Conservation (phyloP, 23 tunicate genomes). For the Clavelina lepadiformis region DNA sequence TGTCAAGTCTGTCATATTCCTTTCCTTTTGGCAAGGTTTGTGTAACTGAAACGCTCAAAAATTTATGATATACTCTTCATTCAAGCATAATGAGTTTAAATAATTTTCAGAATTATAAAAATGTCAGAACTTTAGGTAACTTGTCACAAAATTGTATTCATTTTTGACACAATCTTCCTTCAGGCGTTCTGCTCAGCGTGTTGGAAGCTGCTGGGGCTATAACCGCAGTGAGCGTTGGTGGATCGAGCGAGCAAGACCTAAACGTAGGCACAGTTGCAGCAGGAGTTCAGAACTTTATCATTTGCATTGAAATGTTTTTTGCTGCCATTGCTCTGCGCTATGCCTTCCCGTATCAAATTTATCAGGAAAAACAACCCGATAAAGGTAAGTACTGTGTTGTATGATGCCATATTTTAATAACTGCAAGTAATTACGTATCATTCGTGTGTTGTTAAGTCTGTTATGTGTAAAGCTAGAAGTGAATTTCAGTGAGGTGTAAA, state of each 20-base stretch:
- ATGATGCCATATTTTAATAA: no score
- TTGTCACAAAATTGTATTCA: no score
- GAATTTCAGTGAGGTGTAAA: no score
- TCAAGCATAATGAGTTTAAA: no score
- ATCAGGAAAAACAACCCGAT: conserved; percentile 76
- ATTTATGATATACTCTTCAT: no score
- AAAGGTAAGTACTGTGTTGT: conserved; percentile 70
- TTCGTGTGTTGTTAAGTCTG: no score
- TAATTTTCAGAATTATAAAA: no score
- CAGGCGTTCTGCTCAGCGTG: conserved; percentile 83
- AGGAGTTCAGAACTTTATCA: conserved; percentile 96
- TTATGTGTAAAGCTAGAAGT: no score
- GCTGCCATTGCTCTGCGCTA: conserved; percentile 94
- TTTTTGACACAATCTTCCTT: no score
- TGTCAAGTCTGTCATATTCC: conserved; percentile 97
- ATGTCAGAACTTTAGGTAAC: no score
- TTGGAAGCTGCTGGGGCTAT: conserved; percentile 83
- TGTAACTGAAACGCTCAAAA: no score
- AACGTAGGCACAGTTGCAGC: conserved; percentile 86
- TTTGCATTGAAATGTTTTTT: conserved; percentile 95
- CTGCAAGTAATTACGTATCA: no score
- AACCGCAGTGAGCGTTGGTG: conserved; percentile 76
- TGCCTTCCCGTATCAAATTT: conserved; percentile 91
- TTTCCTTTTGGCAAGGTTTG: conserved; percentile 99
- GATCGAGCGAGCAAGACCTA: conserved; percentile 24